These are phyloP conservation scores for Hydrochoerus hydrochaeris DNA, from an alignment of 2,113 vertebrate species.

Conservation along the genomic window DNA sequence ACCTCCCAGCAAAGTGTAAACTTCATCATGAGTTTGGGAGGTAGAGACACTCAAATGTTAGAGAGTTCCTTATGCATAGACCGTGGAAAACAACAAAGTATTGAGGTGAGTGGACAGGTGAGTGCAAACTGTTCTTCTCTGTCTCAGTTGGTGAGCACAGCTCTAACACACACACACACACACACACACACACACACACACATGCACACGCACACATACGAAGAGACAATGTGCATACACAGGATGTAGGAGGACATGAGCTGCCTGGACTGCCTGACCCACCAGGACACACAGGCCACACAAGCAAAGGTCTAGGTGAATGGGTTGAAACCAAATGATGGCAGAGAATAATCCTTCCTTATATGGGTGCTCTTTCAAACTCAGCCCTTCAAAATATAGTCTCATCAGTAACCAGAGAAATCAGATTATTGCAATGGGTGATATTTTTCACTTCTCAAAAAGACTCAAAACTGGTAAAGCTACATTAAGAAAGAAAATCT, in stretches of 20 bases:
- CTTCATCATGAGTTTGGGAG: background rate
- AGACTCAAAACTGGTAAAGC: background rate
- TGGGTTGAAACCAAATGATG: rapidly evolving
- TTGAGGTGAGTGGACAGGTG: background rate
- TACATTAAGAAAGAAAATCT: background rate
- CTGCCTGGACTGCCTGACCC: background rate
- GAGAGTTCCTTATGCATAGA: rapidly evolving
- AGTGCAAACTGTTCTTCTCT: background rate
- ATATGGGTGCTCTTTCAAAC: background rate
- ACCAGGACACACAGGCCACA: background rate
- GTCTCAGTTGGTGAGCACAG: background rate
- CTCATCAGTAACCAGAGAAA: background rate
- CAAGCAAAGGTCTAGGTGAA: background rate
- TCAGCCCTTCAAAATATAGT: background rate
- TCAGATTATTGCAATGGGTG: background rate
- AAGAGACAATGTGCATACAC: too few species aligned
- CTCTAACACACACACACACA: background rate
- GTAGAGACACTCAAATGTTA: background rate
- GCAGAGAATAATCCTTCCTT: background rate
- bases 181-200: background rate
- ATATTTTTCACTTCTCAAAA: background rate
- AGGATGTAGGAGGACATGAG: background rate
- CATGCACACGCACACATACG: background rate
- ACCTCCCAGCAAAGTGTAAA: too few species aligned
- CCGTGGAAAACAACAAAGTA: background rate